These are phyloP conservation scores for Arbacia lixula DNA, from an alignment of 53 echinoderm and acorn worm species.

Conservation along the genomic window DNA sequence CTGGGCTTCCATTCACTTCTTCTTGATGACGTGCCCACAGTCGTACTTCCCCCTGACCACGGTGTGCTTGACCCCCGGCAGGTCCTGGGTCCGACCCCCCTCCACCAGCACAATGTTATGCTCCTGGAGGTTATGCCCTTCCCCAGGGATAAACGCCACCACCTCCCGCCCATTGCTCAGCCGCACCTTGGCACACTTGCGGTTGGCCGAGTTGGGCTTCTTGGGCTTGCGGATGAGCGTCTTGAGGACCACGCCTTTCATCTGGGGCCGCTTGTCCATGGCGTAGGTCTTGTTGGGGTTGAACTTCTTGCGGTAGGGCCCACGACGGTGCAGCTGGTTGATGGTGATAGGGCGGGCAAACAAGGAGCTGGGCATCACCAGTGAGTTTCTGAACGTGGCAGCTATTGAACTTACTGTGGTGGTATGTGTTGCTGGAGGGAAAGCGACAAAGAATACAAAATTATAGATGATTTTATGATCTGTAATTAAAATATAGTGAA, in stretches of 20 bases:
- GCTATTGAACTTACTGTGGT: conserved; percentile 19
- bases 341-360: conserved; percentile 67
- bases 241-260: conserved; percentile 89
- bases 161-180: conserved; percentile 91
- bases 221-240: conserved; percentile 93
- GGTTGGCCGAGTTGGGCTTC: conserved; percentile 95
- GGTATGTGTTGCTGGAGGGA: no score
- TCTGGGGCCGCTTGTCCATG: conserved; percentile 87
- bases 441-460: no score
- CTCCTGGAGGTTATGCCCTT: conserved; percentile 92
- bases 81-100: conserved; percentile 91
- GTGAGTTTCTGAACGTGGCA: not conserved
- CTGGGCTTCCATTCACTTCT: conserved; percentile 50
- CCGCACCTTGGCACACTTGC: conserved; percentile 90
- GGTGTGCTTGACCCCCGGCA: conserved; percentile 91
- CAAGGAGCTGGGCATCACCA: not conserved
- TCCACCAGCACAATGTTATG: conserved; percentile 97
- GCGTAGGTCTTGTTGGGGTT: conserved; percentile 79
- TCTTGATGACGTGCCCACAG: conserved; percentile 90
- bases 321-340: conserved; percentile 81
- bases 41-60: conserved; percentile 93
- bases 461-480: no score
- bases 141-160: conserved; percentile 87
- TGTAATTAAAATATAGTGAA: no score
- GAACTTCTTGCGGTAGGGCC: conserved; percentile 77